Base-by-base conservation (phyloP, 2,888 invertebrate species). In the Neuroscelio doddi region DNA sequence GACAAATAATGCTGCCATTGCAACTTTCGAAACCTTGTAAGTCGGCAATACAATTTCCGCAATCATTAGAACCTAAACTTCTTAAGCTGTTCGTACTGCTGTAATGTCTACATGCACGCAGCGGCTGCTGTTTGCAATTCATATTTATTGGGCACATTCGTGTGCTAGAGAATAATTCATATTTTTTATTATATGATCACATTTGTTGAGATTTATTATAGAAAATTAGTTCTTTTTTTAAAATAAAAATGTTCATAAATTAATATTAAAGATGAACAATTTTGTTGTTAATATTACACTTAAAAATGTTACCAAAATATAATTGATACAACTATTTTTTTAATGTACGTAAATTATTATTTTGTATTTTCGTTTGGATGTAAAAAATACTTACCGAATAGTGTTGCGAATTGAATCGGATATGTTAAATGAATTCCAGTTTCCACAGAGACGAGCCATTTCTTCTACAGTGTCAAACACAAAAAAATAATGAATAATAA, bases 381-480 rank as follows among this genome's bases (percentile, higher is more conserved):
- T 26, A 26, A 26, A 15, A 36, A 14, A 17, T 17, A 71, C 74
- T 77, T 65, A 81, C 81, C 81, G 76, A 38, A 78, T 74, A 10
- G 76, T 73, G 14, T 72, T 71, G 57, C 72, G 77, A 50, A 65
- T 45, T 15, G 71, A 58, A 59, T 63, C 65, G 16, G 80, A 78
- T 53, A 83, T 81, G 64, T 86, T 86, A 16, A 88, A 88, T 44
- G 89, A 85, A 53, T 92, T 92, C 91, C 93, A 94, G 57, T 93
- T 93, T 78, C 91, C 89, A 77, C 90, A 90, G 76, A 93, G 88
- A 70, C 90, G 90, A 71, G 92, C 91, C 86, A 94, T 89, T 87
- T 94, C 94, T 86, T 93, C 94, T 94, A 86, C 71, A 59, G 1
- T 24, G 2, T 15, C 14, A 12, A 14, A 36, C 12, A n/a, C 59